These are phyloP conservation scores for Plotosus lineatus DNA, from an alignment of 2,113 vertebrate genomes.

Conservation along the genomic window DNA sequence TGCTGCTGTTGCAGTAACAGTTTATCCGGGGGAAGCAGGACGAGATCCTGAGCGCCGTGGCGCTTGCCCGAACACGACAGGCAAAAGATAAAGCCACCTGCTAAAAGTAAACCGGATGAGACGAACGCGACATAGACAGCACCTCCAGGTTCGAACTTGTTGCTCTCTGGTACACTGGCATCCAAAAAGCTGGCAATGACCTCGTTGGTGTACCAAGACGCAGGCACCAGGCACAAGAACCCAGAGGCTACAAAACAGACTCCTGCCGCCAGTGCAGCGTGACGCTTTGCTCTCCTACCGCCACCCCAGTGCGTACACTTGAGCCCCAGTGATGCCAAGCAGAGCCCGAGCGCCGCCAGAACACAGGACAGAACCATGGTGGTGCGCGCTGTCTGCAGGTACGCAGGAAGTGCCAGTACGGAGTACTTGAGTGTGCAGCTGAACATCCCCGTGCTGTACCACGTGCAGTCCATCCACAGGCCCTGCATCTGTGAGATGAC, in stretches of 20 bases:
- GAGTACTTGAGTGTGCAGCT: conserved; percentile 91
- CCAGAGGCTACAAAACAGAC: conserved; percentile 83
- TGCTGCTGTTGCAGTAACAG: conserved; percentile 71
- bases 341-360: conserved; percentile 83
- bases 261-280: conserved; percentile 82
- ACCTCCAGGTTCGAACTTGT: conserved; percentile 89
- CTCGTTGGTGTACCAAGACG: conserved; percentile 92
- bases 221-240: conserved; percentile 83
- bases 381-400: conserved; percentile 88
- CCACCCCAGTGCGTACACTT: conserved; percentile 90
- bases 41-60: conserved; percentile 73
- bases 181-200: conserved; percentile 88
- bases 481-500: conserved; percentile 90
- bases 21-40: conserved; percentile 75
- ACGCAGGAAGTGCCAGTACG: conserved; percentile 82
- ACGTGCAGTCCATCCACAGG: conserved; percentile 98
- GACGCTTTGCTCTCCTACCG: conserved; percentile 78
- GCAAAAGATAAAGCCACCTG: conserved; percentile 88
- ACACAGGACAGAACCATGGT: conserved; percentile 92
- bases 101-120: conserved; percentile 82
- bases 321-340: conserved; percentile 84
- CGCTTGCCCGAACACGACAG: conserved; percentile 80
- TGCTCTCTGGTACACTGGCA: conserved; percentile 83
- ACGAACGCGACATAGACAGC: conserved; percentile 90
- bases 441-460: conserved; percentile 97